Evolutionary conservation across 2,113 vertebrate species (phyloP), one percentile per base, ranked within the genome.

Genomic region (Petaurus breviceps): DNA sequence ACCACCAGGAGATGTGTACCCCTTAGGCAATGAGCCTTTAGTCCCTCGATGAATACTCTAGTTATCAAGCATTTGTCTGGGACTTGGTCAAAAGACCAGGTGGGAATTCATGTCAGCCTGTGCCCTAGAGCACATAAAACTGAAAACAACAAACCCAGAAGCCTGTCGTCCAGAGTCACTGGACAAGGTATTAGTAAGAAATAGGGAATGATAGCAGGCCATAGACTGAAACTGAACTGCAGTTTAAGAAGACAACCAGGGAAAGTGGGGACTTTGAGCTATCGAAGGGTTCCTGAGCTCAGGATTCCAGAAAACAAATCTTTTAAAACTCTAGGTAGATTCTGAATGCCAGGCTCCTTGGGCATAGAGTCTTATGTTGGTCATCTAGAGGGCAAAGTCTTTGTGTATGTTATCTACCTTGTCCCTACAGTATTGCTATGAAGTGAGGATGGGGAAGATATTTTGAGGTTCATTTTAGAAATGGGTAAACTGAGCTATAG

Each of bases 1-100:
- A 0, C 3, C 0, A 0, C 53, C 8, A 50, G 57, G 43, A 53
- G 97, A 25, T 0, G 0, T 25, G 77, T 10, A 51, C 95, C 52
- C 0, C 1, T 46, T 52, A 47, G 93, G 89, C 91, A 37, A 0
- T 0, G 0, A 37, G 8, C 50, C 50, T 49, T 52, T 37, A 49
- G 49, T n/a, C 22, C 43, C 46, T 90, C n/a, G 55, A 68, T 93
- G 54, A 16, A 47, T 77, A 57, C 46, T 23, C 9, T 3, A 11
- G 28, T 92, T 91, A 68, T 31, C 77, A 89, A 50, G 25, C 24
- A 90, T 93, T 95, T 43, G 51, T 91, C 52, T 57, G n/a, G 1
- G 6, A 77, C 92, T 68, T 31, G 51, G 57, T 91, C 61, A 55
- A 61, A 92, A 94, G 68, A 77, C n/a, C 68, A 89, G 57, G 92